These are phyloP conservation scores for Hydropotes inermis DNA, from an alignment of 2,113 vertebrate species.

Conservation along the genomic window DNA sequence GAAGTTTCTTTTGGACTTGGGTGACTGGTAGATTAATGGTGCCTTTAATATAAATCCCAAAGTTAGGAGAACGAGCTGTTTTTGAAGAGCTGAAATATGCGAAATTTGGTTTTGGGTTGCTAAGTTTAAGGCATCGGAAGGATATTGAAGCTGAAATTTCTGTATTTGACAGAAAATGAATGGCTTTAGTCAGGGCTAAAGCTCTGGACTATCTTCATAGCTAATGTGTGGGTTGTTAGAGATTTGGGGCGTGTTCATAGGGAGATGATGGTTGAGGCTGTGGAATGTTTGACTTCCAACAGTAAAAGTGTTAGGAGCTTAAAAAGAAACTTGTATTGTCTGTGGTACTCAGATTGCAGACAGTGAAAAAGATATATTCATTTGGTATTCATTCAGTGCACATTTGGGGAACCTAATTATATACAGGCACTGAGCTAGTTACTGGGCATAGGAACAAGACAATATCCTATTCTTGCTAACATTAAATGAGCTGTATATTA, in stretches of 20 bases:
- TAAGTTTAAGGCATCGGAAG: constrained; percentile 8
- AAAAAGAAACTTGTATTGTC: background rate
- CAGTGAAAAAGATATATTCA: background rate
- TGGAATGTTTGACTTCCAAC: constrained; percentile 19
- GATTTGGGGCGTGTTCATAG: background rate
- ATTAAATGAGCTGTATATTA: constrained; percentile 3
- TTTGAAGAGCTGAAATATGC: background rate
- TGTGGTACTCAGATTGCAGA: background rate
- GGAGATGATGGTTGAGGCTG: background rate
- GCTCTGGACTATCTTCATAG: background rate
- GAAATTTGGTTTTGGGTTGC: background rate
- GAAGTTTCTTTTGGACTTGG: constrained; percentile 38
- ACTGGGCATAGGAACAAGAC: background rate
- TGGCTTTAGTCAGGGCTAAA: background rate
- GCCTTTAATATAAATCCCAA: background rate
- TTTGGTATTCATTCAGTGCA: background rate
- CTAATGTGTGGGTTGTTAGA: background rate
- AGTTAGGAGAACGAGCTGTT: constrained; percentile 14
- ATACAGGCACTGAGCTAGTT: background rate
- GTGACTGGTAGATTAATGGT: constrained; percentile 26
- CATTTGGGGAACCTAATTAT: background rate
- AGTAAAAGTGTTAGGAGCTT: background rate
- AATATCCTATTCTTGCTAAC: constrained; percentile 21
- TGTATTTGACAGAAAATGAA: constrained; percentile 1
- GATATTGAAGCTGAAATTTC: background rate